phyloP scores from a whole-genome alignment of 2,888 invertebrate species.

The Keiferia lycopersicella region DNA sequence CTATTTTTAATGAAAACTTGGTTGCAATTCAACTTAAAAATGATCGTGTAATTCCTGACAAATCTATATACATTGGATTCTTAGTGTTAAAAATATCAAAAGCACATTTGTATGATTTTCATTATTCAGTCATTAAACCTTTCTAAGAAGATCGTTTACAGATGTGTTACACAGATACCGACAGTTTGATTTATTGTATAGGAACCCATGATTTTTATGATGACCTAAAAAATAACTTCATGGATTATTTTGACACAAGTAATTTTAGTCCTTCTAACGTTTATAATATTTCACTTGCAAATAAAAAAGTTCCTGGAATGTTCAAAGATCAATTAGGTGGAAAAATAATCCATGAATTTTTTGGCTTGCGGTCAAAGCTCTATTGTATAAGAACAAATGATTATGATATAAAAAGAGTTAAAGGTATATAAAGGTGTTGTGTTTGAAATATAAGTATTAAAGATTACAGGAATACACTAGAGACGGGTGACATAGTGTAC shows the following conservation, averaged over 20 bases:
- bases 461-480: constrained; percentile 22
- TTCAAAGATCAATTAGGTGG: constrained; percentile 30
- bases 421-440: constrained; percentile 18
- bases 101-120: constrained; percentile 30
- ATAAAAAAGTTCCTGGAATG: constrained; percentile 21
- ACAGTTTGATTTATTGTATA: constrained; percentile 31
- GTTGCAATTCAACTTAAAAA: constrained; percentile 26
- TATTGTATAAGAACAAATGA: constrained; percentile 25
- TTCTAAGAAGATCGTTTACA: neutral
- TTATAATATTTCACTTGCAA: neutral
- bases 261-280: neutral
- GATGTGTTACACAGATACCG: constrained; percentile 30
- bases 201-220: constrained; percentile 25
- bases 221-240: constrained; percentile 21
- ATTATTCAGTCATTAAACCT: constrained; percentile 27
- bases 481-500: neutral
- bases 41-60: constrained; percentile 25
- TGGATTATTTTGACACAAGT: constrained; percentile 4
- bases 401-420: constrained; percentile 22
- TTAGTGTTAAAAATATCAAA: constrained; percentile 21
- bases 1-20: constrained; percentile 28
- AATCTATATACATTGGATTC: constrained; percentile 30
- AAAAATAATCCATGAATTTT: constrained; percentile 21
- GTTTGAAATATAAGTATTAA: neutral
- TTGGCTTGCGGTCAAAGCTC: constrained; percentile 29